Evolutionary conservation across 1,140 invertebrate genomes (phyloP).

Genomic region (Ridgeia piscesae): DNA sequence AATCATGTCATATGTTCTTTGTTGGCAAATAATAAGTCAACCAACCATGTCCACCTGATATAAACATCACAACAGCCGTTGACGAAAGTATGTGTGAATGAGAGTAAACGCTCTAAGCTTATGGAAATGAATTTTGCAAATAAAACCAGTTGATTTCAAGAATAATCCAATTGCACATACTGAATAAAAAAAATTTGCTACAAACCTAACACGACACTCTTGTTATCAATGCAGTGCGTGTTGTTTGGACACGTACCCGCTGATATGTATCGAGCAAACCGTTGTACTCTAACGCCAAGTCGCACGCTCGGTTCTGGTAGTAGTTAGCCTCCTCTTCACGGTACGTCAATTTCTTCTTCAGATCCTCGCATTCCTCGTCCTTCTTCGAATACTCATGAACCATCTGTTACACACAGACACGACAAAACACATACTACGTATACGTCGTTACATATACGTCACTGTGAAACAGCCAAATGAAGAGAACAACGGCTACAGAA

Average conservation of each 20-base stretch:
- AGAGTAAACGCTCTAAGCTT: too few relatives aligned
- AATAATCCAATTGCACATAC: background rate
- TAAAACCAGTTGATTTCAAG: too few relatives aligned
- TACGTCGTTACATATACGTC: too few relatives aligned
- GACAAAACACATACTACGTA: too few relatives aligned
- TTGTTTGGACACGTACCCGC: background rate
- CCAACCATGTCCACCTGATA: too few relatives aligned
- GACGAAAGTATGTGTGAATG: too few relatives aligned
- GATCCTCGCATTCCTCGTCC: background rate
- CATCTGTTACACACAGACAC: background rate
- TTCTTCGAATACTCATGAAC: background rate
- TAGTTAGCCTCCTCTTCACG: background rate
- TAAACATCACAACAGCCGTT: too few relatives aligned
- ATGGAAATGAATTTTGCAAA: too few relatives aligned
- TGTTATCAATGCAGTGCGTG: background rate
- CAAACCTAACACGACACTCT: background rate
- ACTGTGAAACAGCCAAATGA: too few relatives aligned
- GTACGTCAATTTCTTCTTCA: background rate
- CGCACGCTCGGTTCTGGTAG: background rate
- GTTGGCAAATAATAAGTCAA: too few relatives aligned
- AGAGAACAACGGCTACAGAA: too few relatives aligned
- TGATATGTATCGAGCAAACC: background rate
- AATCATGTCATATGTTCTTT: too few relatives aligned
- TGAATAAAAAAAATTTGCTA: background rate
- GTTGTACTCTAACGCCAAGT: background rate